Conservation (phyloP, 2,113 vertebrate genomes). For the Tetrax tetrax region DNA sequence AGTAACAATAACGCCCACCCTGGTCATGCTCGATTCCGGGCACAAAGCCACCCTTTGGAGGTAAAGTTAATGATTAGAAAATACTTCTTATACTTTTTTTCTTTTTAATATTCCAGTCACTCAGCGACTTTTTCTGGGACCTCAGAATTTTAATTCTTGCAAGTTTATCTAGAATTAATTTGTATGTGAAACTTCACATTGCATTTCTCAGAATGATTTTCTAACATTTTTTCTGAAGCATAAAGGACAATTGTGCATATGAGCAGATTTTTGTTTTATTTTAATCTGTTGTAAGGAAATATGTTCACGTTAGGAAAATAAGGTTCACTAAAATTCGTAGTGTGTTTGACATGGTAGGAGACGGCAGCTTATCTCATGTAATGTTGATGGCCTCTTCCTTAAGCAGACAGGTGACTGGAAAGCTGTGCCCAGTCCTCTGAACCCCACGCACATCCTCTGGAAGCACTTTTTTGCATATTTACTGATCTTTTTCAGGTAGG, state of each 20-base stretch:
- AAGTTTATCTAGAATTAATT: neutral
- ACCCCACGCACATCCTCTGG: rapidly evolving
- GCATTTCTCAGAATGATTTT: neutral
- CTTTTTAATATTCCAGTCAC: neutral
- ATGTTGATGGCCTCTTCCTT: rapidly evolving
- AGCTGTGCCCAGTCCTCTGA: neutral
- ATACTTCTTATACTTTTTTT: neutral
- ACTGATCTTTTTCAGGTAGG: neutral
- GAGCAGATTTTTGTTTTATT: neutral
- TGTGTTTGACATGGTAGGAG: neutral
- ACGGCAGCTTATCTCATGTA: neutral
- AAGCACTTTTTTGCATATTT: neutral
- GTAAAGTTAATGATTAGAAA: neutral
- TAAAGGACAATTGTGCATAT: neutral
- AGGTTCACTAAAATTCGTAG: neutral
- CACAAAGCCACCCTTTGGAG: neutral
- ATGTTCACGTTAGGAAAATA: neutral
- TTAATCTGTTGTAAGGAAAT: neutral
- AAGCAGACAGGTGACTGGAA: too few relatives aligned
- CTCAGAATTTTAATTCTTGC: neutral
- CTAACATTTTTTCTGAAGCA: neutral
- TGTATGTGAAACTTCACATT: neutral
- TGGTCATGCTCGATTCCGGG: rapidly evolving
- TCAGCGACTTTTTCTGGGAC: neutral
- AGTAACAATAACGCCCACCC: neutral